Evolutionary conservation across 2,888 invertebrate species (phyloP), one percentile per base, ranked within the genome.

Genomic region (Zygogramma bicolorata): DNA sequence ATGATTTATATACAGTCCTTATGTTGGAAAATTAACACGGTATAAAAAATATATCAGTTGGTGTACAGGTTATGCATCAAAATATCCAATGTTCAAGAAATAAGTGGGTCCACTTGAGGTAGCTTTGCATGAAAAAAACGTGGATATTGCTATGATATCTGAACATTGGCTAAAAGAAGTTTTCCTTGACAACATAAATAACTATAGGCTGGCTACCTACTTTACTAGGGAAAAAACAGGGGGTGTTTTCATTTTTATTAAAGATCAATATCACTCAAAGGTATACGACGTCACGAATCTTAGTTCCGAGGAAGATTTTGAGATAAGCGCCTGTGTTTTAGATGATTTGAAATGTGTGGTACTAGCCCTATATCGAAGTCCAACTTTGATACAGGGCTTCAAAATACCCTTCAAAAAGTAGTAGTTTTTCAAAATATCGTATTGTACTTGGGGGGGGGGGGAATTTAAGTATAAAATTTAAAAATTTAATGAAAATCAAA

Each of bases 311-410:
- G 42, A 42, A 15, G 42, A 42, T 42, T 42, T 42, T n/a, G 42
- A n/a, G 15, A 42, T 42, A 42, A 8, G 42, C 4, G 42, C 5
- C 42, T 42, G 42, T n/a, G 42, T 42, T 42, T n/a, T 42, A 15
- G 15, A 42, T 42, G 42, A 58, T 29, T 2, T 59, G 29, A 59
- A 59, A 59, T 59, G 29, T 27, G 58, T 59, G 29, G 58, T 59
- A 31, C 0, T 59, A 59, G 58, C 27, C 15, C 27, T 59, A 10
- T 59, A 59, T 59, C 58, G 29, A 59, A 59, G 29, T 59, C 58
- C 8, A 59, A 59, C 58, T 15, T n/a, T n/a, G n/a, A n/a, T n/a
- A n/a, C n/a, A n/a, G 58, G 58, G 58, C 29, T 59, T 13, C 58
- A 27, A 29, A 18, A 59, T n/a, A 42, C 1, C n/a, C 42, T 42